phyloP scores from a whole-genome alignment of 2,113 vertebrate genomes.

The Mesembrinibis cayennensis region DNA sequence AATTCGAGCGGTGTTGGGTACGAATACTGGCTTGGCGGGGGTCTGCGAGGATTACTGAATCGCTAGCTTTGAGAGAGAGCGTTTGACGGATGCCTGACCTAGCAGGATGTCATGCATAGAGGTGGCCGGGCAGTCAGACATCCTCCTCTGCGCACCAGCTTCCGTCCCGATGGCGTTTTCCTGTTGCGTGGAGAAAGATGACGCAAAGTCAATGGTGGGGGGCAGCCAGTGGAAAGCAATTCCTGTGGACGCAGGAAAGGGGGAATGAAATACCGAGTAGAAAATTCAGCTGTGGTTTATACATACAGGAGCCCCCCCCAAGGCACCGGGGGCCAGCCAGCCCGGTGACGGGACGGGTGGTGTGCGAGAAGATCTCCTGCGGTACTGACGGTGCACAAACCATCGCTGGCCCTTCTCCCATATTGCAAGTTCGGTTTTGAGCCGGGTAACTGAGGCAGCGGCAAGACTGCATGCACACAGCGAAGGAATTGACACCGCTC shows the following conservation, averaged over 20 bases:
- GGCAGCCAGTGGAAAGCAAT: not conserved
- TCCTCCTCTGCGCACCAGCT: not conserved
- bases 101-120: not conserved
- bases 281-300: not conserved
- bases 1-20: not conserved
- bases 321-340: not conserved
- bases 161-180: fast-evolving
- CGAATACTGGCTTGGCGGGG: not conserved
- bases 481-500: not conserved
- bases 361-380: not conserved
- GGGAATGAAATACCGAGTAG: not conserved
- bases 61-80: not conserved
- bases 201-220: fast-evolving
- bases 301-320: fast-evolving
- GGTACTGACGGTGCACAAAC: not conserved
- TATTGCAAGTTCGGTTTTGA: not conserved
- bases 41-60: fast-evolving
- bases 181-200: not conserved
- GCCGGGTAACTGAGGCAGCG: not conserved
- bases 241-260: not conserved
- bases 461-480: not conserved
- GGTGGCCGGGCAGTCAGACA: not conserved
- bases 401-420: not conserved
- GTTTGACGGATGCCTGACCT: not conserved
- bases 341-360: not conserved